Percentiles rank a stretch among this genome's conserved stretches.
Conservation (phyloP, 2,888 invertebrate species). For the Tanypteryx hageni region DNA sequence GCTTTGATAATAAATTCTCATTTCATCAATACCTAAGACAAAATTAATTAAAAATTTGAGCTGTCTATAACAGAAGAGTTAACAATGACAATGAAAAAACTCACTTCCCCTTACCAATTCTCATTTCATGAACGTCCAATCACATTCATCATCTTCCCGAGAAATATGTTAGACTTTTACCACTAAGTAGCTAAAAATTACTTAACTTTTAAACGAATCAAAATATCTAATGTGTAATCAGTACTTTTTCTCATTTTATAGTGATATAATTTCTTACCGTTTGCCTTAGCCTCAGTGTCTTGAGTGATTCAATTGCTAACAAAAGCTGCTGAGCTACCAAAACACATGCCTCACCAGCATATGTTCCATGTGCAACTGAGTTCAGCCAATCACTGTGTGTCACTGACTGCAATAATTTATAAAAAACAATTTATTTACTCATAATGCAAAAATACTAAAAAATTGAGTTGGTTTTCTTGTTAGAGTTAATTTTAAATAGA, state of each 20-base stretch:
- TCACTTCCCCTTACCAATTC: no score
- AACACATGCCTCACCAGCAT: conserved; percentile 77
- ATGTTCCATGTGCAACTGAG: conserved; percentile 76
- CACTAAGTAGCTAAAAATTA: no score
- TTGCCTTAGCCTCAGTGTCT: conserved; percentile 67
- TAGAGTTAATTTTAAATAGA: background rate
- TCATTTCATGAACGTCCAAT: no score
- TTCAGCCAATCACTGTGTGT: conserved; percentile 77
- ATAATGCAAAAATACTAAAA: background rate
- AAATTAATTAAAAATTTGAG: no score
- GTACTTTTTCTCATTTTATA: background rate
- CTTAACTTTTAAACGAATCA: no score
- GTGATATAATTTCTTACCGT: conserved; percentile 63
- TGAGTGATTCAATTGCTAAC: conserved; percentile 66
- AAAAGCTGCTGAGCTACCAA: conserved; percentile 76
- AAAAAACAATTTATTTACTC: conserved; percentile 66
- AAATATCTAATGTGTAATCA: background rate
- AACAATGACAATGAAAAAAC: no score
- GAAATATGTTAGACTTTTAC: no score
- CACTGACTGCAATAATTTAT: conserved; percentile 9
- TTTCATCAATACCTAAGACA: no score
- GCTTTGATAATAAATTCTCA: no score
- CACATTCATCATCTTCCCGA: no score
- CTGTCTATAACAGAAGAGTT: no score
- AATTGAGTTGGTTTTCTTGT: background rate